Conservation (phyloP, 2,888 invertebrate genomes). For the Mechanitis mazaeus region DNA sequence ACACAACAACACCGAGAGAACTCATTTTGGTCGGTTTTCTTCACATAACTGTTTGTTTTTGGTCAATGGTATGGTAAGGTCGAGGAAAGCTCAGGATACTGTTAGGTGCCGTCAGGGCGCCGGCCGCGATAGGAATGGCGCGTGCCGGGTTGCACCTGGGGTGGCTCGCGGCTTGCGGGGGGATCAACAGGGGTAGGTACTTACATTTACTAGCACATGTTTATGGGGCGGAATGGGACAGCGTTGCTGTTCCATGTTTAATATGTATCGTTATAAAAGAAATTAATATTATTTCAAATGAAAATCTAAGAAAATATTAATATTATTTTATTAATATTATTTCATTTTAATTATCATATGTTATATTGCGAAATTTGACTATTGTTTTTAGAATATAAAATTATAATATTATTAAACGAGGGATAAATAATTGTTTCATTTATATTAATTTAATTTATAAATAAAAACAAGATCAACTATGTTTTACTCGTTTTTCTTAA, state of each 20-base stretch:
- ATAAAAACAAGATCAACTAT: too few relatives aligned
- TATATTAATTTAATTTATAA: too few relatives aligned
- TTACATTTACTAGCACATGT: slow-evolving; percentile 75
- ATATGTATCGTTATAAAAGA: slow-evolving; percentile 6
- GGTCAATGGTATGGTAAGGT: slow-evolving; percentile 45
- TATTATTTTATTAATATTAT: too few relatives aligned
- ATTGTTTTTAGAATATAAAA: too few relatives aligned
- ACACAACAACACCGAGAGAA: slow-evolving; percentile 77
- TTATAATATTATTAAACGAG: too few relatives aligned
- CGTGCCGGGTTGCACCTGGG: slow-evolving; percentile 75
- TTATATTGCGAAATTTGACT: too few relatives aligned
- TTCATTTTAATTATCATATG: background rate
- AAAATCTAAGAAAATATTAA: background rate
- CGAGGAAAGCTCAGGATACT: slow-evolving; percentile 38
- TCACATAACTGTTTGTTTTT: slow-evolving; percentile 53
- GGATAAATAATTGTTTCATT: too few relatives aligned
- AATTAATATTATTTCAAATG: background rate
- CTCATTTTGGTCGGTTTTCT: slow-evolving; percentile 70
- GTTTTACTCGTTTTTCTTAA: too few relatives aligned
- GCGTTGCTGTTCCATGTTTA: slow-evolving; percentile 40
- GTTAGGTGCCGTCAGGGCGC: slow-evolving; percentile 69
- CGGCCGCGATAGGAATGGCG: slow-evolving; percentile 71
- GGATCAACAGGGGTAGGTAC: slow-evolving; percentile 75
- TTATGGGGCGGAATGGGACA: slow-evolving; percentile 67
- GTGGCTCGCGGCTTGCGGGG: slow-evolving; percentile 59